These are phyloP conservation scores for Pelobates fuscus DNA, from an alignment of 2,113 vertebrate species.

Conservation along the genomic window DNA sequence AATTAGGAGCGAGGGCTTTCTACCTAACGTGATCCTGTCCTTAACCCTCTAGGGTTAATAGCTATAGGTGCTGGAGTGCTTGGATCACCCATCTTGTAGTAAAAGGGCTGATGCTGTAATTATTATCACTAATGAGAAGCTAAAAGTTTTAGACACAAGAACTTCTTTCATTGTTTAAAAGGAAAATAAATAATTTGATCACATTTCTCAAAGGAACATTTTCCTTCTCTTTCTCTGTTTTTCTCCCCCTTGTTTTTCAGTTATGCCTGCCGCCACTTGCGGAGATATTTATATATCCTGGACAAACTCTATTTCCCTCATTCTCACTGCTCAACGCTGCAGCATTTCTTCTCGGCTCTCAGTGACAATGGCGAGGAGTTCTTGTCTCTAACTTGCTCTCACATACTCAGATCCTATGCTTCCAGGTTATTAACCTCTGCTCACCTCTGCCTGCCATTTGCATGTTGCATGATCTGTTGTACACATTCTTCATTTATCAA, in stretches of 20 bases:
- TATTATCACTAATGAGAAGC: no score
- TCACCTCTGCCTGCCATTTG: constrained; percentile 75
- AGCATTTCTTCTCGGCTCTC: constrained; percentile 79
- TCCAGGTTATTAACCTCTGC: constrained; percentile 83
- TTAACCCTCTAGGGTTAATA: no score
- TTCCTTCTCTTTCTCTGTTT: constrained; percentile 66
- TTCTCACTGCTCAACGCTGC: constrained; percentile 77
- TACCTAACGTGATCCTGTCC: no score
- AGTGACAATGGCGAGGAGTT: constrained; percentile 83
- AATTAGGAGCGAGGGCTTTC: no score
- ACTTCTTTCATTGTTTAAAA: constrained; percentile 56
- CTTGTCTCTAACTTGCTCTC: constrained; percentile 83
- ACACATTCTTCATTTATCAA: constrained; percentile 18
- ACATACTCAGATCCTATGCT: constrained; percentile 84
- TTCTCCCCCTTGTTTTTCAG: constrained; percentile 79
- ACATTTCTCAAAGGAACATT: constrained; percentile 69
- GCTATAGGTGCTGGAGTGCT: no score
- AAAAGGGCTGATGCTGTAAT: no score
- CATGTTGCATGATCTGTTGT: constrained; percentile 60
- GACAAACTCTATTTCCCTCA: constrained; percentile 81
- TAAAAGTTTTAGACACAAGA: constrained; percentile 56
- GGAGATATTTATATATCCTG: constrained; percentile 85
- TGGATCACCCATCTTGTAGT: no score
- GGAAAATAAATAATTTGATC: constrained; percentile 39
- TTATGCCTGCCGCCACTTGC: constrained; percentile 85